Evolutionary conservation across 1,140 invertebrate species (phyloP).

Genomic region (Diplogasteroides magnus): DNA sequence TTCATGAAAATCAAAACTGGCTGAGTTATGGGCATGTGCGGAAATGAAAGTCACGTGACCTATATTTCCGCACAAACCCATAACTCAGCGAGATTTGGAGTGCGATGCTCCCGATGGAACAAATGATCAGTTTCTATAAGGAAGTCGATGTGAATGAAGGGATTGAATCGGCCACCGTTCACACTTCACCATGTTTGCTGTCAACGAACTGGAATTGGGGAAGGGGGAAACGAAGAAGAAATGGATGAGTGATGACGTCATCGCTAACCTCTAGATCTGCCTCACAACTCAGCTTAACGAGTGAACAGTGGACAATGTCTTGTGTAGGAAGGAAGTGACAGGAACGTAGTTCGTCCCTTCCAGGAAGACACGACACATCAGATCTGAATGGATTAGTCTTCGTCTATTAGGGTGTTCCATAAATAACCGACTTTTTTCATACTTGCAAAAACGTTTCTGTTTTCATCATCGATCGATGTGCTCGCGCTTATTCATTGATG

Average conservation of each 20-base stretch:
- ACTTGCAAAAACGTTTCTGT: not conserved
- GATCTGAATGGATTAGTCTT: conserved; percentile 7
- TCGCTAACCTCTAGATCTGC: conserved; percentile 21
- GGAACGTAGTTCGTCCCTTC: conserved; percentile 17
- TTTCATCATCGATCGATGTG: not conserved
- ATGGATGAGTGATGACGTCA: too few species aligned
- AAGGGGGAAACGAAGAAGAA: conserved; percentile 4
- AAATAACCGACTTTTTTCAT: too few species aligned
- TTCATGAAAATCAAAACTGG: too few species aligned
- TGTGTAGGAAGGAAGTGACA: conserved; percentile 27
- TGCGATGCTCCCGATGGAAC: not conserved
- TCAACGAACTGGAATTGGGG: not conserved
- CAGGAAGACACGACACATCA: conserved; percentile 25
- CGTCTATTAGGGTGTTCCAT: too few species aligned
- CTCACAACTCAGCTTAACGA: conserved; percentile 24
- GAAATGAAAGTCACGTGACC: too few species aligned
- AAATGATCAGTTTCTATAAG: too few species aligned
- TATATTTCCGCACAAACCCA: too few species aligned
- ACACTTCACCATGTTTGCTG: not conserved
- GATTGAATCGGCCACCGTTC: too few species aligned
- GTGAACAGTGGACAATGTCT: conserved; percentile 16
- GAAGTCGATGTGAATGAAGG: too few species aligned
- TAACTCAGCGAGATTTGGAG: not conserved
- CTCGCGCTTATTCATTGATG: not conserved
- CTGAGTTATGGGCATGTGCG: too few species aligned